phyloP scores from a whole-genome alignment of 2,113 vertebrate genomes.

The Oophaga pumilio region DNA sequence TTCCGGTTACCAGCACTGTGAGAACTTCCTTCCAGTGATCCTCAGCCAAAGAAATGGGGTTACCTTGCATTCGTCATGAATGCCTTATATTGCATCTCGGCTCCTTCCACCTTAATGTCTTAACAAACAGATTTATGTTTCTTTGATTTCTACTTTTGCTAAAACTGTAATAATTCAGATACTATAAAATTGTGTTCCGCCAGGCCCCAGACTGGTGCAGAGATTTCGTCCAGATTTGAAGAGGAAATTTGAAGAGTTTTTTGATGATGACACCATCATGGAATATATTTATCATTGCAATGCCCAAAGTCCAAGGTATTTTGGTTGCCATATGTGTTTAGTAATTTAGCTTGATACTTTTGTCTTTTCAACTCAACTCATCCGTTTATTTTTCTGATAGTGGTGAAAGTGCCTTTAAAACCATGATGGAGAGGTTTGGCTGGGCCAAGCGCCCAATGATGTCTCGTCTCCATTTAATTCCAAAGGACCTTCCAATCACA shows the following conservation, averaged over 20 bases:
- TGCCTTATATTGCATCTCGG: background rate
- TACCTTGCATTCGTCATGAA: background rate
- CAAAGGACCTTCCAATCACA: slow-evolving; percentile 79
- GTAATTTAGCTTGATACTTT: background rate
- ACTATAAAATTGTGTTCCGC: background rate
- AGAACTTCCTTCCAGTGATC: background rate
- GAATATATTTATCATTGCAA: slow-evolving; percentile 94
- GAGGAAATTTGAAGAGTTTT: slow-evolving; percentile 85
- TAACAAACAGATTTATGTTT: background rate
- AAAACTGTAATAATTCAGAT: background rate
- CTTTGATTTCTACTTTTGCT: background rate
- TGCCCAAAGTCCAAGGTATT: slow-evolving; percentile 85
- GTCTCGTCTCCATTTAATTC: slow-evolving; percentile 79
- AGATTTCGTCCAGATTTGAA: slow-evolving; percentile 88
- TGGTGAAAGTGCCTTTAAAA: slow-evolving; percentile 86
- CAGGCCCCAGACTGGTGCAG: slow-evolving; percentile 86
- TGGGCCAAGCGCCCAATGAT: slow-evolving; percentile 91
- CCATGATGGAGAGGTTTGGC: slow-evolving; percentile 82
- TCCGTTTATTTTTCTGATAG: slow-evolving; percentile 65
- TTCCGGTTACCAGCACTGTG: background rate
- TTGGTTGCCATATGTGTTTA: background rate
- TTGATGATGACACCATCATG: slow-evolving; percentile 88
- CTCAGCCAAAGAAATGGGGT: too few species aligned
- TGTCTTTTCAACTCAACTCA: background rate
- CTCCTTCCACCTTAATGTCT: background rate